Base-by-base conservation (phyloP, 2,888 invertebrate species). In the Cheilosia impressa region DNA sequence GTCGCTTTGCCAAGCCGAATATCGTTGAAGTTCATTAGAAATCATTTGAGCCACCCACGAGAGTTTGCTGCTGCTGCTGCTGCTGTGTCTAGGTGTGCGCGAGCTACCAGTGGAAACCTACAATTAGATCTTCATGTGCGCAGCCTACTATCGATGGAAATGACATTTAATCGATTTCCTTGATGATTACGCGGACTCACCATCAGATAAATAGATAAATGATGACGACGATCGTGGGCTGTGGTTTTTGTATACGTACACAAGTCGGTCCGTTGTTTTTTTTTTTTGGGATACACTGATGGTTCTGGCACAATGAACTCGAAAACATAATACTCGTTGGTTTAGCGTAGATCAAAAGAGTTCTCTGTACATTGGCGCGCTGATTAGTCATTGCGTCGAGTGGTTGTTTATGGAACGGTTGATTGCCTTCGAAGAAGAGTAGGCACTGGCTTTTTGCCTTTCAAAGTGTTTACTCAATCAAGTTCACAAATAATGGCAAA, bases 121-220 rank as follows among this genome's bases (percentile, higher is more conserved):
- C 83, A 83, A 66, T 69, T 65, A 60, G 79, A 71, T 80, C 66
- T 75, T 38, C 31, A 66, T 63, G 57, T 38, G 57, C 60, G 57
- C 60, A 66, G 55, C 84, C 71, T 76, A 84, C 84, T 84, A 80
- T 80, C 79, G 60, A 66, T 71, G 53, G 75, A 55, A 84, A 84
- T 79, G 84, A 79, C 84, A 75, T 71, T 79, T 65, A 80, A 84
- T 80, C 84, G 71, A 80, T 84, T 84, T 84, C 80, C 80, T 65
- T 76, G 80, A 71, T 84, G 80, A 84, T 84, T 72, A 80, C 75
- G 65, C 75, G 53, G 22, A 69, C 73, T 58, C 45, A 66, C 43
- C 83, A 83, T 62, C 58, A 57, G 68, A 68, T 52, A 65, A 53
- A 65, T 52, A 53, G 65, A 82, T 60, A 58, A 50, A 71, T 69